phyloP scores from a whole-genome alignment of 1,140 invertebrate species.

The Amphibalanus amphitrite region DNA sequence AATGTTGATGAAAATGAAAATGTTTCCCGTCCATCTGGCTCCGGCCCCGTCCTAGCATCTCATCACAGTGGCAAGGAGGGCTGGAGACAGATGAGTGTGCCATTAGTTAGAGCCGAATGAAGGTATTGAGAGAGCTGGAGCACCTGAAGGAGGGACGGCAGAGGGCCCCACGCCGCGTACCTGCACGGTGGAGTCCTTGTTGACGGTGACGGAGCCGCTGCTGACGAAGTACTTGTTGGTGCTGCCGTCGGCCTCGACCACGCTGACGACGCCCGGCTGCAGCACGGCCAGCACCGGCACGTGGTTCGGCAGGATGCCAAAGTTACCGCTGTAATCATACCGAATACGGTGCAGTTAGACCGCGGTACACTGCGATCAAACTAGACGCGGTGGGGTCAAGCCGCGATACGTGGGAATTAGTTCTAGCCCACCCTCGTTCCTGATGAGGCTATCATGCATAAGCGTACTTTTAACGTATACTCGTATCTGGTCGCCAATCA shows the following conservation, averaged over 20 bases:
- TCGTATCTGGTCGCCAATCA: too few relatives aligned
- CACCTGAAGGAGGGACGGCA: too few relatives aligned
- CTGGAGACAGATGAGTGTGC: not conserved
- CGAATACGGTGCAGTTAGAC: too few relatives aligned
- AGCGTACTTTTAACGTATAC: too few relatives aligned
- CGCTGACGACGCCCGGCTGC: conserved; percentile 88
- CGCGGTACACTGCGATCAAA: too few relatives aligned
- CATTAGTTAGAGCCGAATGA: too few relatives aligned
- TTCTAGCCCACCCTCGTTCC: too few relatives aligned
- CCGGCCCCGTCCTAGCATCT: not conserved
- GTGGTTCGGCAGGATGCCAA: conserved; percentile 95
- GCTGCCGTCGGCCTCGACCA: conserved; percentile 70
- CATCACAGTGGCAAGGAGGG: not conserved
- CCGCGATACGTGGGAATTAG: too few relatives aligned
- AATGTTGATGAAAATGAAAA: too few relatives aligned
- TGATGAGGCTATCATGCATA: too few relatives aligned
- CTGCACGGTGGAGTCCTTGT: conserved; percentile 71
- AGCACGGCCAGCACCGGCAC: conserved; percentile 90
- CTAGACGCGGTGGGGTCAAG: too few relatives aligned
- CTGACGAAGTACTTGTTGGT: conserved; percentile 86
- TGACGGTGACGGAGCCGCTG: conserved; percentile 92
- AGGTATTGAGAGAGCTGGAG: too few relatives aligned
- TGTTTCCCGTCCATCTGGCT: not conserved
- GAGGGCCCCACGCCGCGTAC: not conserved
- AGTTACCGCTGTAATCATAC: conserved; percentile 42